phyloP scores from a whole-genome alignment of 2,113 vertebrate genomes.

The Sander lucioperca region DNA sequence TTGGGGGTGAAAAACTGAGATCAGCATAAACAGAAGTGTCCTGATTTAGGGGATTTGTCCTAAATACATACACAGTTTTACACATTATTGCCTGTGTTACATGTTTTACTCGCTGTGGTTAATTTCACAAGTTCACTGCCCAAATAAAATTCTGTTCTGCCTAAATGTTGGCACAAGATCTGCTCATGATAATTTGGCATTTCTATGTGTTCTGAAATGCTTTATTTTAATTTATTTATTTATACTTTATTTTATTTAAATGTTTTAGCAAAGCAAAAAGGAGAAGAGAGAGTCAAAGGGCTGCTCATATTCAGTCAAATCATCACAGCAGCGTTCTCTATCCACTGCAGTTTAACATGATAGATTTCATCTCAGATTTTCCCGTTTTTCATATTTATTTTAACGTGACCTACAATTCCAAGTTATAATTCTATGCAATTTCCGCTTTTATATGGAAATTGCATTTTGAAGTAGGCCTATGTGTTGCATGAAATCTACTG shows the following conservation, averaged over 20 bases:
- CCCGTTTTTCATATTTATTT: constrained; percentile 4
- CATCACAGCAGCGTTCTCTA: constrained; percentile 1
- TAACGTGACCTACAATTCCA: constrained; percentile 15
- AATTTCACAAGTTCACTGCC: background rate
- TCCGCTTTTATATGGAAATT: constrained; percentile 36
- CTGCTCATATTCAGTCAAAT: constrained; percentile 1
- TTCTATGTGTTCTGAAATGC: background rate
- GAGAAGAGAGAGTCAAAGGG: background rate
- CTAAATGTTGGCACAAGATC: background rate
- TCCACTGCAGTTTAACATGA: background rate
- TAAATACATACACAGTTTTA: background rate
- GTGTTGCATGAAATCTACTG: constrained; percentile 10
- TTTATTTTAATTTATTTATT: constrained; percentile 25
- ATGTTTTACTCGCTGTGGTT: background rate
- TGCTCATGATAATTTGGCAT: background rate
- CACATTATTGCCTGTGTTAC: background rate
- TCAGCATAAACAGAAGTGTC: background rate
- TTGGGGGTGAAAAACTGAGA: background rate
- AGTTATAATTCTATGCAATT: constrained; percentile 1
- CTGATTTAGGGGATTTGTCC: background rate
- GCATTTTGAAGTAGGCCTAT: constrained; percentile 30
- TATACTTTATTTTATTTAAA: constrained; percentile 19
- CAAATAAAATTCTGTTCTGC: background rate
- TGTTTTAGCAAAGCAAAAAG: background rate
- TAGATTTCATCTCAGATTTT: background rate